A percentile compares a stretch with the other conserved stretches of the same genome.
These are phyloP conservation scores for Pherbina coryleti DNA, from an alignment of 2,888 invertebrate species.

Conservation along the genomic window DNA sequence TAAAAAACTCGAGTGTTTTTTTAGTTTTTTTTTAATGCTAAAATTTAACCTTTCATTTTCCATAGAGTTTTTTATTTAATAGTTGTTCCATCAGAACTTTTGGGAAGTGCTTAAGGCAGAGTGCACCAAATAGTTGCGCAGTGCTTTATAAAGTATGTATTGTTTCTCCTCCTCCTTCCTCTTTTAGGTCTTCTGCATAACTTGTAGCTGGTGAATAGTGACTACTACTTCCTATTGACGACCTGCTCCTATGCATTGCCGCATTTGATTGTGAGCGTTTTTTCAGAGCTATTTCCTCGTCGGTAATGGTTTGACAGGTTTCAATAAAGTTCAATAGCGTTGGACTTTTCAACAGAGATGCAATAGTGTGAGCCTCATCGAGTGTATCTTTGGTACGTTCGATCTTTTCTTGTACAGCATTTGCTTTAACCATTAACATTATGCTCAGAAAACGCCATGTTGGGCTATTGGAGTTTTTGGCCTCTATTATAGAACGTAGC, in stretches of 20 bases:
- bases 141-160: no score
- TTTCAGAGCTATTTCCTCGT: constrained; percentile 55
- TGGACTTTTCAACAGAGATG: constrained; percentile 52
- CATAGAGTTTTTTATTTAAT: no score
- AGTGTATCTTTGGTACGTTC: constrained; percentile 60
- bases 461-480: constrained; percentile 55
- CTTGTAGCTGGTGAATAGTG: no score
- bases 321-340: constrained; percentile 56
- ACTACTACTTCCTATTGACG: constrained; percentile 43
- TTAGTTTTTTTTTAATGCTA: no score
- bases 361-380: constrained; percentile 54
- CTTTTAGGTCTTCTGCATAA: no score
- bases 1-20: no score
- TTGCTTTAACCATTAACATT: constrained; percentile 59
- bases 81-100: no score
- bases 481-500: constrained; percentile 48
- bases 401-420: constrained; percentile 60
- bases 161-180: no score
- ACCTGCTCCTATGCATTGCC: constrained; percentile 46
- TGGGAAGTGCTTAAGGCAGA: no score
- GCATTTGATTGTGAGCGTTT: constrained; percentile 54
- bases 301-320: constrained; percentile 57
- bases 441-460: constrained; percentile 61
- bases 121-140: no score
- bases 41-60: no score